Percentiles rank a stretch among this genome's conserved stretches.
phyloP scores from a whole-genome alignment of 2,888 invertebrate genomes.

The Pandemis corylana region DNA sequence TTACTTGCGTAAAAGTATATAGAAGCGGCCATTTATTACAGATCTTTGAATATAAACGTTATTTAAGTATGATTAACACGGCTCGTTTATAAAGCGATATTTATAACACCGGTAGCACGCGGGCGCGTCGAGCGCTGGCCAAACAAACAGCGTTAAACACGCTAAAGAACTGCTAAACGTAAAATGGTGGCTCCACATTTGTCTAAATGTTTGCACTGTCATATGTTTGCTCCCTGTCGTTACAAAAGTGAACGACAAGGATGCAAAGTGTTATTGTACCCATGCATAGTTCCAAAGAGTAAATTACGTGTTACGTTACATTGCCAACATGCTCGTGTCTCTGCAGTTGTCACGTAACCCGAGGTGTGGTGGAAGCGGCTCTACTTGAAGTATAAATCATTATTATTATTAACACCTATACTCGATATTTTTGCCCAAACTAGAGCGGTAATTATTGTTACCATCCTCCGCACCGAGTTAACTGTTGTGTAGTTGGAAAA shows the following conservation, averaged over 20 bases:
- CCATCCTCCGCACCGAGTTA: not conserved
- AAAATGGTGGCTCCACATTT: conserved; percentile 35
- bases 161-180: conserved; percentile 41
- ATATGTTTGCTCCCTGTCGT: conserved; percentile 15
- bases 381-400: not conserved
- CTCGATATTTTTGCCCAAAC: not conserved
- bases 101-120: conserved; percentile 54
- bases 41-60: conserved; percentile 54
- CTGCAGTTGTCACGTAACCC: conserved; percentile 13
- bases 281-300: conserved; percentile 20
- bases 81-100: conserved; percentile 65
- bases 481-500: not conserved
- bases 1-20: conserved; percentile 19
- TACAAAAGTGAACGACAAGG: conserved; percentile 9
- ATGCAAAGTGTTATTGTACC: conserved; percentile 4
- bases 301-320: conserved; percentile 16
- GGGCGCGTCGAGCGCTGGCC: conserved; percentile 47
- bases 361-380: not conserved
- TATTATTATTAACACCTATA: not conserved
- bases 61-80: conserved; percentile 71
- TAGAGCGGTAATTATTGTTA: not conserved
- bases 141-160: conserved; percentile 43
- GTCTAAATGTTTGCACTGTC: conserved; percentile 38
- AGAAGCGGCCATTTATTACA: conserved; percentile 39
- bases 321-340: conserved; percentile 18